Evolutionary conservation across 2,888 invertebrate species (phyloP).

Genomic region (Vannuccia rotundouncinata): DNA sequence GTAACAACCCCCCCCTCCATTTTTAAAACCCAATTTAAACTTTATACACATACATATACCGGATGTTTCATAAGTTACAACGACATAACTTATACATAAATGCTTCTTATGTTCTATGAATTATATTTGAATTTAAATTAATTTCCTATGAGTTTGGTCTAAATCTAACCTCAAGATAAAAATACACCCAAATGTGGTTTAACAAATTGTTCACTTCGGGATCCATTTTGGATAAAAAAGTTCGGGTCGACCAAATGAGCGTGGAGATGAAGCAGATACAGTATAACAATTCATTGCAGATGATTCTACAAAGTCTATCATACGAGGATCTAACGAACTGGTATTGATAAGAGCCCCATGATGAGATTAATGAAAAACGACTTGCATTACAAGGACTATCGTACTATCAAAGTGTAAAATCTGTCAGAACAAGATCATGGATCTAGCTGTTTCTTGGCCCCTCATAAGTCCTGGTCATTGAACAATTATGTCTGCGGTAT

Average conservation of each 20-base stretch:
- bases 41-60: no score
- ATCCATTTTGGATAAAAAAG: not conserved
- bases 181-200: no score
- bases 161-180: no score
- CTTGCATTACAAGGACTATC: not conserved
- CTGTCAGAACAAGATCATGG: not conserved
- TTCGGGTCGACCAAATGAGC: not conserved
- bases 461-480: not conserved
- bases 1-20: no score
- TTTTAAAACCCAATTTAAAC: no score
- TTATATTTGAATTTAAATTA: not conserved
- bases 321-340: not conserved
- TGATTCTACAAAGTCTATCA: not conserved
- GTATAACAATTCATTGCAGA: not conserved
- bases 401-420: not conserved
- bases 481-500: not conserved
- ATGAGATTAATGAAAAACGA: not conserved
- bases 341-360: not conserved
- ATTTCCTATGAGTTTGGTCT: not conserved
- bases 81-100: not conserved
- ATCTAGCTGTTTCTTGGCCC: not conserved
- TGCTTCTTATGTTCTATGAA: not conserved
- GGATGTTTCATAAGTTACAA: not conserved
- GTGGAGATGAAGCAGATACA: not conserved
- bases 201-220: not conserved